A percentile compares a stretch with the other conserved stretches of the same genome.
phyloP scores from a whole-genome alignment of 2,888 invertebrate species.

The Oeneis ivallda region DNA sequence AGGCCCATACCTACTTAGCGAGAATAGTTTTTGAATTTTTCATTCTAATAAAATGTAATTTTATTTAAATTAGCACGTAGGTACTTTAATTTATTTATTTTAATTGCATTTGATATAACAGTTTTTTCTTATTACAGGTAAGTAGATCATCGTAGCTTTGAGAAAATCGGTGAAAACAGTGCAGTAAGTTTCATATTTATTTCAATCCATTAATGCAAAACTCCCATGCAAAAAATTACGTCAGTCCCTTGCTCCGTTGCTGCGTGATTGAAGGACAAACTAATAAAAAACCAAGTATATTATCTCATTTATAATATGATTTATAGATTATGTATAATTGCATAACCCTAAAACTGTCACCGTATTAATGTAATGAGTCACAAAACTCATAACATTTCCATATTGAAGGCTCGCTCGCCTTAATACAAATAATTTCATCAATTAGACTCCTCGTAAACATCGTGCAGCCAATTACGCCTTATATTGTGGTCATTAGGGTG shows the following conservation, averaged over 20 bases:
- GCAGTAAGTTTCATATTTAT: neutral
- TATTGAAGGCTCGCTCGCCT: neutral
- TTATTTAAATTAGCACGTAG: too few relatives aligned
- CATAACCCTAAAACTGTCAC: slow-evolving; percentile 19
- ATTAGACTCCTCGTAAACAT: slow-evolving; percentile 25
- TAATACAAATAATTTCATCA: slow-evolving; percentile 27
- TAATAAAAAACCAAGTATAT: too few relatives aligned
- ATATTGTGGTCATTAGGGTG: slow-evolving; percentile 10
- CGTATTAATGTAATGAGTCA: slow-evolving; percentile 7
- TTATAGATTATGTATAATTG: neutral
- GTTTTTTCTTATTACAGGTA: slow-evolving; percentile 23
- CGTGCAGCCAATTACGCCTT: slow-evolving; percentile 20
- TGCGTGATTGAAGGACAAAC: too few relatives aligned
- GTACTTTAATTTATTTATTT: neutral
- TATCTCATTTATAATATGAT: neutral
- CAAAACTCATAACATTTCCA: slow-evolving; percentile 7
- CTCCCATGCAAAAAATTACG: too few relatives aligned
- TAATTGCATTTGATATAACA: neutral
- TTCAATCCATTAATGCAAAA: too few relatives aligned
- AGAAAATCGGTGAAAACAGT: neutral
- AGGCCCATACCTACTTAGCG: too few relatives aligned
- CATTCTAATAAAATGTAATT: too few relatives aligned
- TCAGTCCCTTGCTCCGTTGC: too few relatives aligned
- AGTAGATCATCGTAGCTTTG: slow-evolving; percentile 1
- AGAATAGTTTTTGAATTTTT: too few relatives aligned